Evolutionary conservation across 2,797 vertebrate genomes (phyloP), one percentile per base, ranked within the genome.

Genomic region (Clarias laeviceps): DNA sequence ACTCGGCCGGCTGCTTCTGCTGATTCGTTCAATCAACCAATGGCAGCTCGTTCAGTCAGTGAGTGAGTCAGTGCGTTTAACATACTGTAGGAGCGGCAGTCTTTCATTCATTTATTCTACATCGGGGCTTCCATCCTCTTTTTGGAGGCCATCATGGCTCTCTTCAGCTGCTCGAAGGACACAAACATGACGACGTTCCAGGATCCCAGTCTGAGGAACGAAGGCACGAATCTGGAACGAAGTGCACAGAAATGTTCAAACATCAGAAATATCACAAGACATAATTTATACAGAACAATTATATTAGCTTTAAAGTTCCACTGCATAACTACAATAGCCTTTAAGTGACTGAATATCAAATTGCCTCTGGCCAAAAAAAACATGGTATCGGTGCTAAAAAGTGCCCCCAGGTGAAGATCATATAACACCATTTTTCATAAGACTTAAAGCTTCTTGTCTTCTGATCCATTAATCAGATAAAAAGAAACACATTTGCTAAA

Each of bases 151-250:
- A 95, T 97, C 95, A 98, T 90, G 76, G 94, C 95, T 64, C 94
- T 92, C 89, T 98, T 97, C 87, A 97, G 95, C 91, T 97, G 96
- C 88, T 98, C 97, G 0, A 96, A 97, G 1, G 96, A 95, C 83
- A 97, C 94, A 14, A 97, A 97, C 96, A 97, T 97, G 59, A 97
- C 95, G 0, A 97, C 79, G 3, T 97, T 97, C 96, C 97, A 97
- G 0, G 96, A 97, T 40, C 95, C 96, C 62, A 98, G 90, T 85
- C 97, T 92, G 88, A 97, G 91, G 86, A 97, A 97, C 0, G 97
- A 97, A 0, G 97, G 96, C 15, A 96, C 91, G 64, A 97, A 96
- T 74, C 97, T 97, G 69, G 45, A 87, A 80, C 74, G 85, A 81
- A 50, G 84, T 24, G 66, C 17, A 87, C 17, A 73, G 20, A 81